Evolutionary conservation across 2,797 vertebrate genomes (phyloP).

Genomic region (Stomatorhinus walkeri): DNA sequence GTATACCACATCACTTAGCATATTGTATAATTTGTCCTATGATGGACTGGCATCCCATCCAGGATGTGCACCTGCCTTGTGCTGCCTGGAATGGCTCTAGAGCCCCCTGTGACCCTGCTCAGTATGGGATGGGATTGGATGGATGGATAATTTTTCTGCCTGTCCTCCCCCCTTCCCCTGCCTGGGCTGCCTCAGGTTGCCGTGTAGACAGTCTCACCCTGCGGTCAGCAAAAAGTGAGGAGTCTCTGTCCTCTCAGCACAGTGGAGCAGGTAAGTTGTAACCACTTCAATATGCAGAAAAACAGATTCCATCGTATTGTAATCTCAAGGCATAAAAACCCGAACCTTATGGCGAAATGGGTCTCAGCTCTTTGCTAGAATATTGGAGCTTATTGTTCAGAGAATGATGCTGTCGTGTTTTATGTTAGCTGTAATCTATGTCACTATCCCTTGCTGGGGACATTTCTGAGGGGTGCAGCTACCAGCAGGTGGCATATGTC

Average conservation of each 20-base stretch:
- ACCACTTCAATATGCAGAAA: neutral
- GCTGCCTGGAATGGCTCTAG: neutral
- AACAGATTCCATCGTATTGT: neutral
- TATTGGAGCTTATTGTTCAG: neutral
- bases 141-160: neutral
- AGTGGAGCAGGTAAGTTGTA: constrained; percentile 58
- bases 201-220: constrained; percentile 63
- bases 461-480: neutral
- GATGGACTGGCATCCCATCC: neutral
- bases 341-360: neutral
- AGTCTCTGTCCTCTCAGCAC: constrained; percentile 68
- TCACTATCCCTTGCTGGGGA: neutral
- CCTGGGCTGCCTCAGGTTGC: constrained; percentile 41
- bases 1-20: neutral
- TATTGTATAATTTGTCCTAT: neutral
- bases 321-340: neutral
- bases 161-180: neutral
- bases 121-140: neutral
- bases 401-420: neutral
- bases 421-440: neutral
- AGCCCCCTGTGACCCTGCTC: neutral
- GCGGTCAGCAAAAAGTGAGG: constrained; percentile 70
- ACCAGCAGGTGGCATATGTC: neutral
- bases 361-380: neutral
- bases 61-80: neutral